Percentiles rank a stretch among this genome's conserved stretches.
phyloP scores from a whole-genome alignment of 2,888 invertebrate genomes.

The Xylocampa areola region DNA sequence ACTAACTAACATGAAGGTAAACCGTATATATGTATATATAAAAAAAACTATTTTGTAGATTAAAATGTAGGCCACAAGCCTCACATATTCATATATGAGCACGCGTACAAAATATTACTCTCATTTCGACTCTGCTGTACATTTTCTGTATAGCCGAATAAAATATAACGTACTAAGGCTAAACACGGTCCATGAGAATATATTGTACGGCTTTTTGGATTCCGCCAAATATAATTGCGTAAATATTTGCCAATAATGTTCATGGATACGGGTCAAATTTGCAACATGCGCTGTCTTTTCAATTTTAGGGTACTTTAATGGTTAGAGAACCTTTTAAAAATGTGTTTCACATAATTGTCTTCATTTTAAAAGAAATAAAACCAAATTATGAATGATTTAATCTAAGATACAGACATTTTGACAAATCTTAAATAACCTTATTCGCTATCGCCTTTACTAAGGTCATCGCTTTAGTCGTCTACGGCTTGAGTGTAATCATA shows the following conservation, averaged over 20 bases:
- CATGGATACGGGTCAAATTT: conserved; percentile 16
- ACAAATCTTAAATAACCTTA: neutral
- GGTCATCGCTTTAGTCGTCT: conserved; percentile 19
- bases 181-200: conserved; percentile 44
- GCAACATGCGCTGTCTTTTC: neutral
- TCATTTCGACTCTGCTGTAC: conserved; percentile 41
- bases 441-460: conserved; percentile 12
- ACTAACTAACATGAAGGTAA: no score
- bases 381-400: neutral
- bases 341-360: no score
- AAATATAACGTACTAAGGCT: conserved; percentile 41
- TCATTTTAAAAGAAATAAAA: neutral
- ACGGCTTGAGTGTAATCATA: conserved; percentile 43
- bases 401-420: neutral
- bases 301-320: no score
- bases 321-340: no score
- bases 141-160: conserved; percentile 36
- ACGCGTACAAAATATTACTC: conserved; percentile 35
- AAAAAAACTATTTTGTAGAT: conserved; percentile 5
- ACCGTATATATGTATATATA: neutral
- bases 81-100: conserved; percentile 21
- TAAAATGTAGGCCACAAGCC: conserved; percentile 6
- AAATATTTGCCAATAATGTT: conserved; percentile 36
- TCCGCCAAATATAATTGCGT: conserved; percentile 23
- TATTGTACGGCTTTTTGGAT: conserved; percentile 38